phyloP scores from a whole-genome alignment of 2,113 vertebrate genomes.

The Zosterops hypoxanthus region DNA sequence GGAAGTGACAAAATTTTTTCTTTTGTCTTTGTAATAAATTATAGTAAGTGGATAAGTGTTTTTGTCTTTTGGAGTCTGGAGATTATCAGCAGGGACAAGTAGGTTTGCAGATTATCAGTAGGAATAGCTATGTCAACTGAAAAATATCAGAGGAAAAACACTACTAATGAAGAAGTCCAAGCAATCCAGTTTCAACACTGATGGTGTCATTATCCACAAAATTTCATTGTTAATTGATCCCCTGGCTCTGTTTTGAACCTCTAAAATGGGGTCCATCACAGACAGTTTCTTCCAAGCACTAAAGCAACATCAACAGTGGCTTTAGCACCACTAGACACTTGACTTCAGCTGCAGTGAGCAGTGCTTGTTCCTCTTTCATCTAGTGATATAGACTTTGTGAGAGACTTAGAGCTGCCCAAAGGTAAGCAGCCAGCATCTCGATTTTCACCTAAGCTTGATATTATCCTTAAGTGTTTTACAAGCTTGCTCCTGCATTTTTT shows the following conservation, averaged over 20 bases:
- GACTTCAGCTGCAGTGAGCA: not conserved
- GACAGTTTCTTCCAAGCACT: not conserved
- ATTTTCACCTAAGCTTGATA: not conserved
- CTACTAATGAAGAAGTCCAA: not conserved
- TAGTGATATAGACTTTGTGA: fast-evolving
- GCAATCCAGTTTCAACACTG: not conserved
- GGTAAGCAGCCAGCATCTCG: not conserved
- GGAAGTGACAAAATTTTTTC: not conserved
- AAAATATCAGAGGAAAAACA: not conserved
- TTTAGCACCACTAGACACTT: not conserved
- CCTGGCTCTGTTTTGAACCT: not conserved
- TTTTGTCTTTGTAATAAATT: not conserved
- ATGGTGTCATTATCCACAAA: not conserved
- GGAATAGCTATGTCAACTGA: not conserved
- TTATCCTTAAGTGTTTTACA: not conserved
- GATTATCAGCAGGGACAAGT: not conserved
- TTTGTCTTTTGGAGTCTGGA: not conserved
- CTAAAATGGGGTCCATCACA: not conserved
- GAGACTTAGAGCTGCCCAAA: not conserved
- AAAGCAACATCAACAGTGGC: not conserved
- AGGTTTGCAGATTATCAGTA: not conserved
- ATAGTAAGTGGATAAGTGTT: not conserved
- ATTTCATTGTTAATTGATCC: not conserved
- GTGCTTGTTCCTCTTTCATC: not conserved
- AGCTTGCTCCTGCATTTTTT: not conserved